Percentiles rank a stretch among this genome's conserved stretches.
These are phyloP conservation scores for Trachemys scripta DNA, from an alignment of 2,113 vertebrate species.

Conservation along the genomic window DNA sequence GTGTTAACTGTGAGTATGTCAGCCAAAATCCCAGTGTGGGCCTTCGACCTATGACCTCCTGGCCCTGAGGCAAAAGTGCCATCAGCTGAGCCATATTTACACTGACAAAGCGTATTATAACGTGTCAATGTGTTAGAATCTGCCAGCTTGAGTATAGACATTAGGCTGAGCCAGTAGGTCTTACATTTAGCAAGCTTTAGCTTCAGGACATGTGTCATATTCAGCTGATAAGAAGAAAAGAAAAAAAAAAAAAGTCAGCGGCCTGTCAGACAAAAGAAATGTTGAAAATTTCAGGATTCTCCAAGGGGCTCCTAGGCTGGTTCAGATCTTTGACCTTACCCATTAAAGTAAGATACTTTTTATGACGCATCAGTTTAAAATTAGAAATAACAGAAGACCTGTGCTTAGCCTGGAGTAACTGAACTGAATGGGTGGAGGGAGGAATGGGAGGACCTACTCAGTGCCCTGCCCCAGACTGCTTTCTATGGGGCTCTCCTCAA, in stretches of 20 bases:
- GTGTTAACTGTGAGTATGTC: background rate
- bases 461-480: rapidly evolving
- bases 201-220: rapidly evolving
- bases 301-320: background rate
- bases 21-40: rapidly evolving
- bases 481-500: background rate
- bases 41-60: background rate
- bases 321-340: background rate
- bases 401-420: rapidly evolving
- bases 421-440: rapidly evolving
- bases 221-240: background rate
- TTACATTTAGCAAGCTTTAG: background rate
- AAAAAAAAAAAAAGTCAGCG: background rate
- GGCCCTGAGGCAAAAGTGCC: background rate
- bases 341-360: background rate
- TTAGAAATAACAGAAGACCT: background rate
- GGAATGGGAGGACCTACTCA: background rate
- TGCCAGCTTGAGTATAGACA: background rate
- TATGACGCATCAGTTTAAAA: background rate
- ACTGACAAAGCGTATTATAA: rapidly evolving
- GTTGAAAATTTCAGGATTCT: background rate
- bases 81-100: background rate
- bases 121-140: background rate
- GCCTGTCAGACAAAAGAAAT: rapidly evolving
- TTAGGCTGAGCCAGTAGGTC: background rate